Evolutionary conservation across 1,140 invertebrate genomes (phyloP).

Genomic region (Leptopilina clavipes): DNA sequence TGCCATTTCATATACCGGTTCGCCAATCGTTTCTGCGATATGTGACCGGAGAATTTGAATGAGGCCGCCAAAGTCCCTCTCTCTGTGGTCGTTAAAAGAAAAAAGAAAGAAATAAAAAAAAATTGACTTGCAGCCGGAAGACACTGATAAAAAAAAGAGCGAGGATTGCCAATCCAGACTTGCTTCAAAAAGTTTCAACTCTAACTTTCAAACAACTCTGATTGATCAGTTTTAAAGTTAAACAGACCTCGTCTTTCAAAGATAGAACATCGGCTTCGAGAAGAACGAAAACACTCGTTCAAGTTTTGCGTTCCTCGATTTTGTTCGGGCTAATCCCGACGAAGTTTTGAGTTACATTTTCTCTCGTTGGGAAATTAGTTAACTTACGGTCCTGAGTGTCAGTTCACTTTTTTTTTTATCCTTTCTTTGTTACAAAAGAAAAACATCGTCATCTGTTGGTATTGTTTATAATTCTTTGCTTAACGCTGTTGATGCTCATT

Average conservation of each 20-base stretch:
- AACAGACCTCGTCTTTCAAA: slow-evolving; percentile 20
- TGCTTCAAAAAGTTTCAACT: slow-evolving; percentile 16
- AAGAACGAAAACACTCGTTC: background rate
- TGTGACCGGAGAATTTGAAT: slow-evolving; percentile 25
- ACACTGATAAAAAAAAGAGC: background rate
- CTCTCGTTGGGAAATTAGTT: background rate
- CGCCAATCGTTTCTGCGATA: slow-evolving; percentile 16
- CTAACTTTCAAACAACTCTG: slow-evolving; percentile 10
- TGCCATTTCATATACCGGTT: background rate
- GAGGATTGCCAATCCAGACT: background rate
- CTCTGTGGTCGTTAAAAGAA: background rate
- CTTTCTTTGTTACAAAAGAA: too few relatives aligned
- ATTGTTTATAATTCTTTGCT: too few relatives aligned
- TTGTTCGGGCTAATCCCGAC: background rate
- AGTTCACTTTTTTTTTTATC: too few relatives aligned
- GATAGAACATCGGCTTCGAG: background rate
- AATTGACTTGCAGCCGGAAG: background rate
- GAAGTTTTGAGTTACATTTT: background rate
- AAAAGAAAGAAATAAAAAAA: too few relatives aligned
- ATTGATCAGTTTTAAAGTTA: slow-evolving; percentile 28
- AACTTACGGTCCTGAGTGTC: background rate
- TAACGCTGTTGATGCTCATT: too few relatives aligned
- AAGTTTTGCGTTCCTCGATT: slow-evolving; percentile 11
- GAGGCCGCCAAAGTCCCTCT: background rate
- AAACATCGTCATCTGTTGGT: too few relatives aligned